Evolutionary conservation across 2,113 vertebrate species (phyloP).

Genomic region (Sceloporus undulatus): DNA sequence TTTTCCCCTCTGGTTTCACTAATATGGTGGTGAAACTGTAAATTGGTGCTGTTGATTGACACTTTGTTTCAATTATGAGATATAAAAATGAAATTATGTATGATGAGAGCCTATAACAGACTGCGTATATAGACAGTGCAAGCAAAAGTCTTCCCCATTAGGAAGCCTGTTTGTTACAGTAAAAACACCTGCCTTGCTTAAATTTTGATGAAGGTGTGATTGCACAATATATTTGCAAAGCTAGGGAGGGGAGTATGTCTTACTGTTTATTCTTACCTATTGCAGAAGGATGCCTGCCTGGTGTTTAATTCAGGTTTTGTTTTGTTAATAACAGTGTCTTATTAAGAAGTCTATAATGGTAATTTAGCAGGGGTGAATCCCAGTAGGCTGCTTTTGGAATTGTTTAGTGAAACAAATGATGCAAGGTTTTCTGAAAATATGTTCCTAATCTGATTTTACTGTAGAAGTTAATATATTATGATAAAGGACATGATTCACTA

Average conservation of each 20-base stretch:
- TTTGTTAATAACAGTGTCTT: constrained; percentile 62
- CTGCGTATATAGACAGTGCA: background rate
- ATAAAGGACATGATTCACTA: background rate
- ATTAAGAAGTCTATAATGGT: constrained; percentile 61
- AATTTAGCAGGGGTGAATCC: constrained; percentile 58
- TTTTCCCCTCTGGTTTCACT: too few species aligned
- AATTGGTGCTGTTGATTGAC: background rate
- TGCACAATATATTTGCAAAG: constrained; percentile 57
- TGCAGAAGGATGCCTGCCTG: constrained; percentile 42
- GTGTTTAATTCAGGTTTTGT: constrained; percentile 61
- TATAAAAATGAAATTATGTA: constrained; percentile 38
- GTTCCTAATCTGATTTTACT: constrained; percentile 42
- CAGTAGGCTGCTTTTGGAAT: constrained; percentile 56
- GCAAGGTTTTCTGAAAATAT: background rate
- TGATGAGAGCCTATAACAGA: constrained; percentile 26
- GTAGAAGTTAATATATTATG: constrained; percentile 31
- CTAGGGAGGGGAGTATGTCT: constrained; percentile 54
- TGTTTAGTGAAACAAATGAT: constrained; percentile 55
- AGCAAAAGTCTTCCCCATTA: background rate
- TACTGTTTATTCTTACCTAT: constrained; percentile 64
- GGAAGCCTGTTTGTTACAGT: background rate
- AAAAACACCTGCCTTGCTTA: constrained; percentile 4
- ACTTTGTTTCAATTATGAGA: constrained; percentile 1
- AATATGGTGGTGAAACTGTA: background rate
- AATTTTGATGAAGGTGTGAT: constrained; percentile 56